Evolutionary conservation across 1,140 invertebrate genomes (phyloP).

Genomic region (Papilio xuthus): DNA sequence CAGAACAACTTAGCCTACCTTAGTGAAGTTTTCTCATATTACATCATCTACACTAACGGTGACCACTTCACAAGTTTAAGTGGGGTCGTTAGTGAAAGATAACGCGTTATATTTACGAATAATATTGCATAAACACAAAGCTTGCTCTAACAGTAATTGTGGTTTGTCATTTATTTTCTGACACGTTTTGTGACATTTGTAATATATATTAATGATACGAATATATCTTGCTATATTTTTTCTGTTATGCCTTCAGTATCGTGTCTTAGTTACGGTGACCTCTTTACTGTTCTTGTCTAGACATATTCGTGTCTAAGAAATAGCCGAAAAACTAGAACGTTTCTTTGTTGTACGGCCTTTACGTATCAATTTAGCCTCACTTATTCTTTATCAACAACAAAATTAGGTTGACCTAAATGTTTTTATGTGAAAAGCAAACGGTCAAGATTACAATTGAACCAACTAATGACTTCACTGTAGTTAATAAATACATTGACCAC

Average conservation of each 20-base stretch:
- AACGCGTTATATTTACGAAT: neutral
- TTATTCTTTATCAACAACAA: neutral
- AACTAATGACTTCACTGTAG: no score
- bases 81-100: no score
- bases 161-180: neutral
- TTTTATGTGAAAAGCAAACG: no score
- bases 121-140: neutral
- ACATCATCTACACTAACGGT: no score
- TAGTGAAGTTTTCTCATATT: no score
- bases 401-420: neutral
- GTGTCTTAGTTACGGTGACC: neutral
- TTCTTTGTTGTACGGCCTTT: neutral
- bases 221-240: neutral
- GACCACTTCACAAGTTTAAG: no score
- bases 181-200: neutral
- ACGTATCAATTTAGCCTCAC: neutral
- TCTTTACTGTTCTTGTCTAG: conserved; percentile 13
- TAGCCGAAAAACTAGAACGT: conserved; percentile 8
- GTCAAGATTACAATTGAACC: neutral
- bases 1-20: no score
- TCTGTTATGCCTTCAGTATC: neutral
- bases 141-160: neutral
- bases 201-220: neutral
- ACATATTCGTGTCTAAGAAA: neutral
- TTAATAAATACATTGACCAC: no score